Conservation (phyloP, 2,113 vertebrate genomes). For the Cottus gobio region DNA sequence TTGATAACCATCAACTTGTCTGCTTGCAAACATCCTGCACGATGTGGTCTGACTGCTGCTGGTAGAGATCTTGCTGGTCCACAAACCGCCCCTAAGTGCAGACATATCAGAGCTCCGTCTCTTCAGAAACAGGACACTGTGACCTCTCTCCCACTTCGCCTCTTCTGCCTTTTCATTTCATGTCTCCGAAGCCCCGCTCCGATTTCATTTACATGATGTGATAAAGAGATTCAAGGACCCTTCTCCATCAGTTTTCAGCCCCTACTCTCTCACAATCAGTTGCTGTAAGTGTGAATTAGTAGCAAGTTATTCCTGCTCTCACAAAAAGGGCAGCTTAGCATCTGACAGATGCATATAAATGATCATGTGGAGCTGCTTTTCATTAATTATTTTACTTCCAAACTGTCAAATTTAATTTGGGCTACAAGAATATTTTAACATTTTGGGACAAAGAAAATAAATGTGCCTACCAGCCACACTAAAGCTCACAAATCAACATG, state of each 20-base stretch:
- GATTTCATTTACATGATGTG: slow-evolving; percentile 52
- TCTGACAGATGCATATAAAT: slow-evolving; percentile 12
- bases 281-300: slow-evolving; percentile 23
- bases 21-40: not conserved
- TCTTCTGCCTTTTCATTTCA: slow-evolving; percentile 36
- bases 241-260: slow-evolving; percentile 25
- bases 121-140: slow-evolving; percentile 41
- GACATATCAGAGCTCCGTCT: slow-evolving; percentile 53
- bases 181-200: slow-evolving; percentile 36
- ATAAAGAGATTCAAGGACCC: slow-evolving; percentile 40
- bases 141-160: slow-evolving; percentile 33
- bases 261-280: slow-evolving; percentile 17
- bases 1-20: slow-evolving; percentile 10
- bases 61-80: slow-evolving; percentile 13
- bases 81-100: slow-evolving; percentile 33
- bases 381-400: not conserved
- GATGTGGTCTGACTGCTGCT: slow-evolving; percentile 17
- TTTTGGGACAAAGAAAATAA: not conserved
- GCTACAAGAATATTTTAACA: not conserved
- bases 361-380: not conserved
- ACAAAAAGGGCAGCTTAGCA: slow-evolving; percentile 15
- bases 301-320: not conserved
- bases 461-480: too few relatives aligned
- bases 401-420: not conserved
- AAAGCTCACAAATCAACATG: not conserved